These are phyloP conservation scores for Ceratina calcarata DNA, from an alignment of 1,140 invertebrate genomes.

Conservation along the genomic window DNA sequence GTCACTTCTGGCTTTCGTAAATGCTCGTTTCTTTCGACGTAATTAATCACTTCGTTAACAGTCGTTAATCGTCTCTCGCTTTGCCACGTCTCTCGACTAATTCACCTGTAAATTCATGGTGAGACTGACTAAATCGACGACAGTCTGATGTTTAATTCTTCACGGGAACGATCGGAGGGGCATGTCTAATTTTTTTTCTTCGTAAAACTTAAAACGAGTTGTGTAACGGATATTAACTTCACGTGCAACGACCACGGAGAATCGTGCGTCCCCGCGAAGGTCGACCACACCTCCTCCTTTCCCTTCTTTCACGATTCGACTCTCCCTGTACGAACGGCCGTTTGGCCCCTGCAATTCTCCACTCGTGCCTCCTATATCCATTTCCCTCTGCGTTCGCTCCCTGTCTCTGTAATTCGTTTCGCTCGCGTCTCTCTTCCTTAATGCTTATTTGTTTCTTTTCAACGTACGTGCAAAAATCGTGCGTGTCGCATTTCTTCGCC, in stretches of 20 bases:
- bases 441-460: constrained; percentile 10
- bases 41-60: no score
- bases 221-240: constrained; percentile 30
- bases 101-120: no score
- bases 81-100: no score
- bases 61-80: no score
- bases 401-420: neutral
- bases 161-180: neutral
- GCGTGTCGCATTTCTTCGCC: constrained; percentile 17
- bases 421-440: neutral
- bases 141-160: no score
- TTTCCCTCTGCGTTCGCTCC: constrained; percentile 46
- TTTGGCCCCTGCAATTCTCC: constrained; percentile 15
- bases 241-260: constrained; percentile 9
- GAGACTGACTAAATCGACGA: no score
- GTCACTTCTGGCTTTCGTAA: no score
- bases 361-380: constrained; percentile 43
- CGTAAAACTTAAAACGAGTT: neutral
- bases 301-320: constrained; percentile 57
- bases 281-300: constrained; percentile 67
- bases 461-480: constrained; percentile 1
- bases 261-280: constrained; percentile 69
- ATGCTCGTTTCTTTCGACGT: no score
- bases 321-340: neutral
- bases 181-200: neutral